Evolutionary conservation across 2,113 vertebrate genomes (phyloP), one percentile per base, ranked within the genome.

Genomic region (Chloebia gouldiae): DNA sequence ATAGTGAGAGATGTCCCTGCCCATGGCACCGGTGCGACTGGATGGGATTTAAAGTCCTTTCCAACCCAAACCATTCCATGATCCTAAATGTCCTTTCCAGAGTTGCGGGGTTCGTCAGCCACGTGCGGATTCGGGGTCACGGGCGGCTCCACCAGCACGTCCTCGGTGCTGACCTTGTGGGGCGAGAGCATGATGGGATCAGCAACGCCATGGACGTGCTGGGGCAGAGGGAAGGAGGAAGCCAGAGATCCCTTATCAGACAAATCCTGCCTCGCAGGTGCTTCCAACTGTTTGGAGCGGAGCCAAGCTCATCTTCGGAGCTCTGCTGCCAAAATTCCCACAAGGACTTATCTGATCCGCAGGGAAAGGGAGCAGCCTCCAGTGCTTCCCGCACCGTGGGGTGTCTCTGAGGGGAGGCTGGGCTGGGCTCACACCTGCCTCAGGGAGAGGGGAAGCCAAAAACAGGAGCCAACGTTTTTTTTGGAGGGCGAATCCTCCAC

Each of bases 221-320:
- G 57, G 53, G 88, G 64, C n/a, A 3, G 39, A 19, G 82, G 78
- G 56, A 47, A 40, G 40, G 71, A 91, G 82, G 92, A 91, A 89
- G 59, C 75, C 81, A 95, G 53, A 82, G 92, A 92, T 95, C 76
- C 86, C 57, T 88, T 89, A 78, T 75, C 40, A 28, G 68, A 16
- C 93, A 92, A 81, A 86, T 82, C 86, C 78, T 81, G 84, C 91
- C 78, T 95, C 2, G 1, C 45, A 90, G 86, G 71, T 42, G 22
- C 65, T 95, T 78, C 92, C 53, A 63, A 86, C 75, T 31, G 63
- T 66, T 95, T 86, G 88, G 91, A 91, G 47, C 2, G 0, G 42
- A 53, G 88, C 87, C 88, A 90, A 51, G 80, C 61, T 90, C 33
- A 3, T 95, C 81, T 72, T 86, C 0, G 10, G 73, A 18, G 68